Conservation (phyloP, 2,888 invertebrate species). For the Acrobasis repandana region DNA sequence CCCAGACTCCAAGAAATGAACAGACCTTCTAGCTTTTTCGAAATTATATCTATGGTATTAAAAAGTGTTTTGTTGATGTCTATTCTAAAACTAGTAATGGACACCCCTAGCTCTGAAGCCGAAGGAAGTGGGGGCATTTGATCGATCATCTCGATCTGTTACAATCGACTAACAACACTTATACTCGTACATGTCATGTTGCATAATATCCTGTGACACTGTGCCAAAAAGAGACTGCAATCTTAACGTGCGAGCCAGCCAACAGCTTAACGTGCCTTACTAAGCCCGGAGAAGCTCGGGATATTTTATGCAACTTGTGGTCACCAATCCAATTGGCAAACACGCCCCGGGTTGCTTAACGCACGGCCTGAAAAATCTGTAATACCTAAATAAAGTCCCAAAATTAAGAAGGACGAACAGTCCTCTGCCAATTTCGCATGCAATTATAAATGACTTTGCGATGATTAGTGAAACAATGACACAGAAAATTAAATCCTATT, state of each 20-base stretch:
- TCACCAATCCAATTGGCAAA: too few relatives aligned
- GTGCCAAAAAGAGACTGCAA: background rate
- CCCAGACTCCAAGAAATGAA: too few relatives aligned
- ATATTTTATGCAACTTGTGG: too few relatives aligned
- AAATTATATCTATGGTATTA: too few relatives aligned
- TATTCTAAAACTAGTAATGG: background rate
- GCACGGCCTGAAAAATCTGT: too few relatives aligned
- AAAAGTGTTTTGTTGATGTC: background rate
- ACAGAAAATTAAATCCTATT: slow-evolving; percentile 1
- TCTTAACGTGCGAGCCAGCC: too few relatives aligned
- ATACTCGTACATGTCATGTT: slow-evolving; percentile 9
- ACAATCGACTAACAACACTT: slow-evolving; percentile 5
- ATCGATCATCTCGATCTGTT: slow-evolving; percentile 24
- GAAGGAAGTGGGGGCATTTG: slow-evolving; percentile 28
- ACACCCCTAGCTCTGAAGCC: slow-evolving; percentile 29
- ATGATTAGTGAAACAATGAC: background rate
- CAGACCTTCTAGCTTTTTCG: too few relatives aligned
- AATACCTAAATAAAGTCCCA: background rate
- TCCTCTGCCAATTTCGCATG: background rate
- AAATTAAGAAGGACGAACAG: background rate
- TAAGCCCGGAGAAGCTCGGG: too few relatives aligned
- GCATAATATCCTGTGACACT: slow-evolving; percentile 9
- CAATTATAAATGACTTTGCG: slow-evolving; percentile 17
- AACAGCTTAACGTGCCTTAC: too few relatives aligned
- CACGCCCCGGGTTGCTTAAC: too few relatives aligned